phyloP scores from a whole-genome alignment of 2,113 vertebrate species.

The Phrynosoma platyrhinos region DNA sequence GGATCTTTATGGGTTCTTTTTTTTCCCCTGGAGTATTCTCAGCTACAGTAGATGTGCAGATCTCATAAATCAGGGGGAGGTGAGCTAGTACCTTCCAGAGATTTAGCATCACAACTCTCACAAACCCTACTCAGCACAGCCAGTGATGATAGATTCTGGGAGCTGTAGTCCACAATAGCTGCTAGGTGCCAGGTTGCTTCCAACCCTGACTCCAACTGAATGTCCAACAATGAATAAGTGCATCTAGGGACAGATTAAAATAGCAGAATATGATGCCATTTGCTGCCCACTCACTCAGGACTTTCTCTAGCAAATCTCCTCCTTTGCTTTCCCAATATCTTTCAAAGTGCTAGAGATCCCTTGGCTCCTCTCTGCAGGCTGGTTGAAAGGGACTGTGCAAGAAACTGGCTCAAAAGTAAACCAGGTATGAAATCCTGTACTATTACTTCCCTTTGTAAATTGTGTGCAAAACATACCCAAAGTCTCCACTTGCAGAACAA shows the following conservation, averaged over 20 bases:
- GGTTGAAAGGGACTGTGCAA: background rate
- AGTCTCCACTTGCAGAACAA: background rate
- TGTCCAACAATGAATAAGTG: background rate
- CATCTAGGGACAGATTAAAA: background rate
- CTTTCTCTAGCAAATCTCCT: background rate
- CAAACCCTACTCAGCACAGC: background rate
- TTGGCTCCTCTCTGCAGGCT: background rate
- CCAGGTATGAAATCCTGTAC: background rate
- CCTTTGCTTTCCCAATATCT: background rate
- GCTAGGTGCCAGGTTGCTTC: background rate
- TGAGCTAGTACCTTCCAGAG: background rate
- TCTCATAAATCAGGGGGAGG: background rate
- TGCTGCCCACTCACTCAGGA: background rate
- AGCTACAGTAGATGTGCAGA: background rate
- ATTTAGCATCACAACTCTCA: background rate
- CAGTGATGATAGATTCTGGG: background rate
- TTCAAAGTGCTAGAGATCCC: background rate
- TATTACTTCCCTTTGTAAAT: background rate
- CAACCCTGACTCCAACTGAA: background rate
- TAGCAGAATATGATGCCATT: background rate
- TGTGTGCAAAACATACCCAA: background rate
- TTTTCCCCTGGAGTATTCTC: conserved; percentile 57
- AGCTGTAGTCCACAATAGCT: background rate
- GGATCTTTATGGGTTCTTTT: background rate
- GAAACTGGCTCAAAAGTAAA: background rate